Conservation (phyloP, 2,113 vertebrate species). For the Syrmaticus mikado region DNA sequence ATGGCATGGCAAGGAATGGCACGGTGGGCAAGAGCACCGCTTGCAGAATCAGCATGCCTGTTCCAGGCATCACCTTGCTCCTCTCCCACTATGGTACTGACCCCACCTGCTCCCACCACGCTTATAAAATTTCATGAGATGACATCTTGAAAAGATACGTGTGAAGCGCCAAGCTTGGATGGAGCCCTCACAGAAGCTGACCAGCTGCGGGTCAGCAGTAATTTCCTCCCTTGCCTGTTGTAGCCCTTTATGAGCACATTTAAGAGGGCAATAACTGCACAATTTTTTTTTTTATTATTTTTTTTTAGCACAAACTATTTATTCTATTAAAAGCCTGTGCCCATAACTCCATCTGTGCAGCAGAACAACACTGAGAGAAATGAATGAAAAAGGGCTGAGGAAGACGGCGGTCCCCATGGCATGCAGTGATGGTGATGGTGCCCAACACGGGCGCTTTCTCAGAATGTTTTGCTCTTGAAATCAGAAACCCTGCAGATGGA, state of each 20-base stretch:
- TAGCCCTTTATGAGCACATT: constrained; percentile 3
- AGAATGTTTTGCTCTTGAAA: background rate
- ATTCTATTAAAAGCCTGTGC: background rate
- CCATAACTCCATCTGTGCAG: background rate
- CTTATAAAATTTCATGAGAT: constrained; percentile 25
- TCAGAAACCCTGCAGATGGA: background rate
- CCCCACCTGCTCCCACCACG: background rate
- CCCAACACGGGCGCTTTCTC: background rate
- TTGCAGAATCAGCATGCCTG: background rate
- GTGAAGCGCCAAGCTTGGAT: background rate
- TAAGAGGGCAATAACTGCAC: background rate
- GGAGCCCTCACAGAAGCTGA: background rate
- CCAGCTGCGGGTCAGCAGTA: constrained; percentile 1
- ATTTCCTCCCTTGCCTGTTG: background rate
- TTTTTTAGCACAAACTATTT: background rate
- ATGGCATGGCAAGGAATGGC: background rate
- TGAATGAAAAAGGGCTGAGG: background rate
- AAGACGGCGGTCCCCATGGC: fast-evolving
- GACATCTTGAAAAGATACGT: constrained; percentile 7
- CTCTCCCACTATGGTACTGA: background rate
- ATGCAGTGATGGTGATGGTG: fast-evolving
- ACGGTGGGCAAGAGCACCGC: background rate
- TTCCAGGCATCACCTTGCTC: fast-evolving
- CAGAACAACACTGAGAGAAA: background rate
- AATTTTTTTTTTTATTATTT: background rate